Conservation (phyloP, 2,888 invertebrate genomes). For the Dasysyrphus albostriatus region DNA sequence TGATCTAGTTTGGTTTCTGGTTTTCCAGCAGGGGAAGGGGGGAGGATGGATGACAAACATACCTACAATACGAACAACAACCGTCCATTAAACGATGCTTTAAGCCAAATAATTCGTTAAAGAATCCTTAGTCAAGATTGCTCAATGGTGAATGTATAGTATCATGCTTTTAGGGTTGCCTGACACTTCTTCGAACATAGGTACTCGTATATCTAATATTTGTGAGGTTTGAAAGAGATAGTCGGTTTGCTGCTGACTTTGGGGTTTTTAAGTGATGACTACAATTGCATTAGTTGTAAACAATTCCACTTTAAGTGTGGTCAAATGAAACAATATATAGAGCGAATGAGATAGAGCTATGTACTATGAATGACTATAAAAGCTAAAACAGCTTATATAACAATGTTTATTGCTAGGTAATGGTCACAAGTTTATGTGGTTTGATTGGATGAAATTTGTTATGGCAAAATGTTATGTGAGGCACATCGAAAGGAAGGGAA, state of each 20-base stretch:
- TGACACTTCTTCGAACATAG: slow-evolving; percentile 2
- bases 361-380: too few species aligned
- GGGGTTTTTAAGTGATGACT: slow-evolving; percentile 58
- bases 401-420: slow-evolving; percentile 65
- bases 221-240: not conserved
- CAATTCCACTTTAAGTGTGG: slow-evolving; percentile 60
- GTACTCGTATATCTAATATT: not conserved
- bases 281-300: slow-evolving; percentile 72
- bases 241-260: slow-evolving; percentile 44
- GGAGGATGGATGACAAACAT: slow-evolving; percentile 30
- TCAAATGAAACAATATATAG: slow-evolving; percentile 11
- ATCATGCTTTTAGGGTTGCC: slow-evolving; percentile 10
- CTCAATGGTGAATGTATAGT: not conserved
- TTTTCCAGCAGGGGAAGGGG: not conserved
- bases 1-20: slow-evolving; percentile 13
- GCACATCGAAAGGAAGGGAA: not conserved
- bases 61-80: slow-evolving; percentile 50
- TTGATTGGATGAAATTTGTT: slow-evolving; percentile 69
- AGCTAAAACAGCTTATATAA: slow-evolving; percentile 19
- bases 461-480: slow-evolving; percentile 36
- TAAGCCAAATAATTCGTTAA: slow-evolving; percentile 68
- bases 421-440: slow-evolving; percentile 63
- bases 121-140: slow-evolving; percentile 35
- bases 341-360: not conserved
- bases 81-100: slow-evolving; percentile 63